Evolutionary conservation across 2,797 vertebrate species (phyloP), one percentile per base, ranked within the genome.

Genomic region (Sylvia borin): DNA sequence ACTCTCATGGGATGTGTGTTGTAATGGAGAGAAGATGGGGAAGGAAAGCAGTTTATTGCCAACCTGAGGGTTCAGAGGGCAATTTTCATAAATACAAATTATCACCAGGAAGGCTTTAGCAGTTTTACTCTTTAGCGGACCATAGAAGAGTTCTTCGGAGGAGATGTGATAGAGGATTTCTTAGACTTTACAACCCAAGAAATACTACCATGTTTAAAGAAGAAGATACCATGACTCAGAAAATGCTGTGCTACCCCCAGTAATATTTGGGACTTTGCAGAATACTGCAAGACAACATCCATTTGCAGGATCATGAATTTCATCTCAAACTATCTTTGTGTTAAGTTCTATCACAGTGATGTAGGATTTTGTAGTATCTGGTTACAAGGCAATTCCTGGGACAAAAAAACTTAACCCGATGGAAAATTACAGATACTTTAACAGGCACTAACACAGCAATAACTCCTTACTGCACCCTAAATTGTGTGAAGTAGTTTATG

Each of bases 371-470:
- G 61, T 80, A 62, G 60, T 38, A 93, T 71, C 40, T 36, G 77
- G 88, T 90, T 95, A 73, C 7, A 29, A 94, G 75, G 78, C 32
- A 93, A 95, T 93, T 95, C 67, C 43, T 83, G 34, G 47, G 58
- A 87, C 68, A 72, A 88, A 86, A 77, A 38, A n/a, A 20, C 4
- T 73, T 85, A 92, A 51, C 57, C 43, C 2, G 2, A 38, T 21
- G 61, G 77, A 87, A 95, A 92, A 94, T 18, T 84, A 80, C 18
- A 48, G 71, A 47, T 64, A 73, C 58, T 38, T 92, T 95, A 95
- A 58, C 24, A 76, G 47, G 31, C 57, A 8, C 50, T 81, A 89
- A 45, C 34, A 42, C 67, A 92, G 65, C 73, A 95, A 75, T 96
- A 95, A 91, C 57, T 94, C 40, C 67, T 61, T 43, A 48, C 50